Conservation (phyloP, 2,888 invertebrate genomes). For the Dorcus hopei region DNA sequence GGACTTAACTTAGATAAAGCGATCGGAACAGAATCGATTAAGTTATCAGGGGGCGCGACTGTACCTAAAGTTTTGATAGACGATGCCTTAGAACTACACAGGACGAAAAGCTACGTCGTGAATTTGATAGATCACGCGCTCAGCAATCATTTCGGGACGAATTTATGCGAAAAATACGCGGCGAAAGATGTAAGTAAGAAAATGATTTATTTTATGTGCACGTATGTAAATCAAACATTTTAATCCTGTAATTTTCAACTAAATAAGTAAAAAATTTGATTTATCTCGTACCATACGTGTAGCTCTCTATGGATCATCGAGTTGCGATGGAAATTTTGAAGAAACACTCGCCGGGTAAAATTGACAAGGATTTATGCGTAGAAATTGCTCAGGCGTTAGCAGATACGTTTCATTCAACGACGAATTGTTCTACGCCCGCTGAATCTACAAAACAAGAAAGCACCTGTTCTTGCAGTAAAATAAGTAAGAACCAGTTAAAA, state of each 20-base stretch:
- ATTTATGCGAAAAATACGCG: constrained; percentile 19
- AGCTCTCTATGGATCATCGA: constrained; percentile 30
- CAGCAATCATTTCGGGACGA: constrained; percentile 48
- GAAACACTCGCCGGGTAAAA: constrained; percentile 30
- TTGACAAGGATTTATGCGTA: constrained; percentile 37
- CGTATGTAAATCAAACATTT: background rate
- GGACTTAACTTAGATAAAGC: constrained; percentile 9
- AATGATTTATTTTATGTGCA: background rate
- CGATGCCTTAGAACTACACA: constrained; percentile 47
- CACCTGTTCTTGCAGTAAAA: constrained; percentile 21
- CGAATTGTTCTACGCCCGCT: constrained; percentile 27
- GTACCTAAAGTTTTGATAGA: constrained; percentile 13
- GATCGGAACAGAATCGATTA: constrained; percentile 15
- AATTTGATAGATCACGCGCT: constrained; percentile 50
- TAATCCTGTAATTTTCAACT: background rate
- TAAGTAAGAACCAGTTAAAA: constrained; percentile 6
- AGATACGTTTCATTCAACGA: constrained; percentile 26
- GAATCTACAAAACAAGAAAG: constrained; percentile 7
- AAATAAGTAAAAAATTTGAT: background rate
- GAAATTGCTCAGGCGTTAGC: constrained; percentile 38
- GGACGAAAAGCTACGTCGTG: constrained; percentile 50
- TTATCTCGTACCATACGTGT: background rate
- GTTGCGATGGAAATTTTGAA: constrained; percentile 38
- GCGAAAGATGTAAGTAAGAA: constrained; percentile 21
- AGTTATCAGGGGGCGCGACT: constrained; percentile 13